phyloP scores from a whole-genome alignment of 2,888 invertebrate species.

The Sarcophaga carnaria region DNA sequence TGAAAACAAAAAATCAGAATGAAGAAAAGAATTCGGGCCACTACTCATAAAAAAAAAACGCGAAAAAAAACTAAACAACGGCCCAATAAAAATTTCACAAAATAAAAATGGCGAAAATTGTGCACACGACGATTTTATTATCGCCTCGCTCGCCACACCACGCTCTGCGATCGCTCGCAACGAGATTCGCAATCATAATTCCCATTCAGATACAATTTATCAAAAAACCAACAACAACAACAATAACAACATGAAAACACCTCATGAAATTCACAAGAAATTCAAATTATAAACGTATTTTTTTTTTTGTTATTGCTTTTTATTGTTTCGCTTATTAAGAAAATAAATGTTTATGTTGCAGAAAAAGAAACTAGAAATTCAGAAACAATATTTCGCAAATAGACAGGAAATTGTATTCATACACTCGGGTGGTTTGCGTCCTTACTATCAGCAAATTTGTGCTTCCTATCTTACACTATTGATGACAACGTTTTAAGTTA shows the following conservation, averaged over 20 bases:
- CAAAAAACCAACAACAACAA: neutral
- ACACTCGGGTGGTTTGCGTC: no score
- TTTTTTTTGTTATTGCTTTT: neutral
- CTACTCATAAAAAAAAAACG: neutral
- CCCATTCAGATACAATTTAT: neutral
- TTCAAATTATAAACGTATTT: no score
- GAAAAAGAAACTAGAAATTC: no score
- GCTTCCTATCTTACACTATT: no score
- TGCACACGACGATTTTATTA: conserved; percentile 37
- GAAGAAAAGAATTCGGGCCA: neutral
- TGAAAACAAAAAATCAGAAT: no score
- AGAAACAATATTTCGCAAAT: no score
- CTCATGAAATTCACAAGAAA: conserved; percentile 32
- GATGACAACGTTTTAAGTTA: no score
- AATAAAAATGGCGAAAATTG: conserved; percentile 32
- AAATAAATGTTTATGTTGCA: neutral
- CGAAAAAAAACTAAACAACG: neutral
- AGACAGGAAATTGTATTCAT: no score
- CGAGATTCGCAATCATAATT: neutral
- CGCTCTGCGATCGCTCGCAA: neutral
- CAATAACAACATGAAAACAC: neutral
- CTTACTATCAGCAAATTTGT: no score
- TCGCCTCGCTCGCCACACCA: neutral
- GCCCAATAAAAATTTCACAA: neutral
- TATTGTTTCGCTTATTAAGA: conserved; percentile 6